Evolutionary conservation across 2,797 vertebrate genomes (phyloP).

Genomic region (Sparus aurata): DNA sequence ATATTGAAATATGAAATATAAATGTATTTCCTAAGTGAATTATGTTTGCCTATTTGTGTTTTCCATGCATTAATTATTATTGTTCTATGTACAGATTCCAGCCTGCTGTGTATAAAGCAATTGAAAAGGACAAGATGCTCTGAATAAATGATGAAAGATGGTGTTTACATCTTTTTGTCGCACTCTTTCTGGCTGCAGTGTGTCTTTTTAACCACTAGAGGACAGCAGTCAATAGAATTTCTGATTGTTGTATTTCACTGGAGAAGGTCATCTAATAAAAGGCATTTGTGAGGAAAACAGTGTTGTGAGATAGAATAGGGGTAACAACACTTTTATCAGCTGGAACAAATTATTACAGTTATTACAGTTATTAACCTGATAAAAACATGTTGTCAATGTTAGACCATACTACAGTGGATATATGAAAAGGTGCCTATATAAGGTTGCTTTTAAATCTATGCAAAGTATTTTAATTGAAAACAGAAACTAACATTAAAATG

Average conservation of each 20-base stretch:
- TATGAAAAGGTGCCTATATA: too few species aligned
- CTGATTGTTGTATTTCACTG: neutral
- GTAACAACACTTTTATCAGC: neutral
- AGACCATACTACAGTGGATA: too few species aligned
- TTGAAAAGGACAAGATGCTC: neutral
- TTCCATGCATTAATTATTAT: constrained; percentile 23
- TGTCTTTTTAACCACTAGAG: constrained; percentile 29
- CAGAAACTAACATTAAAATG: neutral
- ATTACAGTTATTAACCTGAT: too few species aligned
- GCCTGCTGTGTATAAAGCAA: constrained; percentile 30
- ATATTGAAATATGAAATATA: neutral
- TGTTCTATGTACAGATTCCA: constrained; percentile 6
- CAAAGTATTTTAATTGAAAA: neutral
- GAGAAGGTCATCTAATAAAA: neutral
- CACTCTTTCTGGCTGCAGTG: neutral
- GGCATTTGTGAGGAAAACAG: too few species aligned
- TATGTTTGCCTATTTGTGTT: constrained; percentile 8
- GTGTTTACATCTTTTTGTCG: neutral
- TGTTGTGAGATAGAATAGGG: neutral
- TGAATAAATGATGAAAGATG: constrained; percentile 35
- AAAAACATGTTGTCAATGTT: too few species aligned
- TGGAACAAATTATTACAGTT: neutral
- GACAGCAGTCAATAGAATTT: neutral
- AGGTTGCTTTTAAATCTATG: neutral
- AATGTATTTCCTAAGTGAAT: constrained; percentile 10